Conservation (phyloP, 2,797 vertebrate genomes). For the Smutsia gigantea region DNA sequence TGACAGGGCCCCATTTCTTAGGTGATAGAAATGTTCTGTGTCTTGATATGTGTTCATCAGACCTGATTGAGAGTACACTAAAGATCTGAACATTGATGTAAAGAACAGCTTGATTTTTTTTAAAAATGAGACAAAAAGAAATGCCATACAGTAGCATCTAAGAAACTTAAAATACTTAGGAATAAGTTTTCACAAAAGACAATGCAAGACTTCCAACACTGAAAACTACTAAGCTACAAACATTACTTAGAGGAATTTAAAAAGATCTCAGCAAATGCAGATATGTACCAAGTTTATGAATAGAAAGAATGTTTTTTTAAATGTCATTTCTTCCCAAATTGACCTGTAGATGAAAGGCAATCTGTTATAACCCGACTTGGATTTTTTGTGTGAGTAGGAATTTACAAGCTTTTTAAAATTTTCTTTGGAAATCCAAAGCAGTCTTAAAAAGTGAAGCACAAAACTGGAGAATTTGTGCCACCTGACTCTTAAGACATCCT, state of each 20-base stretch:
- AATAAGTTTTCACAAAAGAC: constrained; percentile 10
- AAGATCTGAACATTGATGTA: background rate
- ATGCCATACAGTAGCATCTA: background rate
- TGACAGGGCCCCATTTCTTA: background rate
- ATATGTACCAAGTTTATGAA: background rate
- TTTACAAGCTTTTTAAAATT: background rate
- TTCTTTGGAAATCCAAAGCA: background rate
- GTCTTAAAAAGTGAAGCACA: background rate
- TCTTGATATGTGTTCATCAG: background rate
- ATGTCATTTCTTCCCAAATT: background rate
- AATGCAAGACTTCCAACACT: background rate
- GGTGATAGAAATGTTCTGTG: background rate
- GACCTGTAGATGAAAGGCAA: background rate
- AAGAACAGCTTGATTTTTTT: background rate
- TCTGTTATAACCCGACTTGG: background rate
- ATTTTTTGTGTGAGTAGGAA: background rate
- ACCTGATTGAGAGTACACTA: background rate
- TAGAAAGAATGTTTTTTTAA: background rate
- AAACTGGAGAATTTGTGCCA: background rate
- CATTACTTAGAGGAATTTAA: background rate
- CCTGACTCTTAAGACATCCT: background rate
- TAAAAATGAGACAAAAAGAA: background rate
- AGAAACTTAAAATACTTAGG: background rate
- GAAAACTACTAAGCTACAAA: background rate
- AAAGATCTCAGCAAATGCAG: background rate